Evolutionary conservation across 1,140 invertebrate genomes (phyloP).

Genomic region (Periplaneta americana): DNA sequence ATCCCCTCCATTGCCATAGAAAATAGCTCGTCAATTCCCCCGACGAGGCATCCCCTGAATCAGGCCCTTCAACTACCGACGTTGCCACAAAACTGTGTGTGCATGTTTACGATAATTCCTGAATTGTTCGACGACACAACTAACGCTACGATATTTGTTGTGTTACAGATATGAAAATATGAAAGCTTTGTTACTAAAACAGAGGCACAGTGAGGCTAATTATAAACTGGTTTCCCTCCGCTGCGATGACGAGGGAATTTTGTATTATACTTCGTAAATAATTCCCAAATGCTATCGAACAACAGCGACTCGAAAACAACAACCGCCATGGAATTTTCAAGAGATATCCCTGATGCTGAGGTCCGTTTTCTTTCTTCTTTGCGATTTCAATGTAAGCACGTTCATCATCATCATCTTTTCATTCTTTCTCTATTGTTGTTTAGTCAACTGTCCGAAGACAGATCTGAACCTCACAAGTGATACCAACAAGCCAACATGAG

Average conservation of each 20-base stretch:
- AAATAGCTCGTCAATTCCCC: neutral
- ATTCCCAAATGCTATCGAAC: neutral
- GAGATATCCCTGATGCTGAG: too few species aligned
- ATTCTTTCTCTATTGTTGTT: too few species aligned
- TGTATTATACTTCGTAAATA: neutral
- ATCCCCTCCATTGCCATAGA: neutral
- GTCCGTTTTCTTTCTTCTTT: too few species aligned
- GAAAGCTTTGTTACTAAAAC: neutral
- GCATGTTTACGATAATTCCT: neutral
- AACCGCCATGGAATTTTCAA: too few species aligned
- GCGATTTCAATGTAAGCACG: too few species aligned
- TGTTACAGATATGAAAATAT: neutral
- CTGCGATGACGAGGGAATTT: neutral
- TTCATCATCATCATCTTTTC: too few species aligned
- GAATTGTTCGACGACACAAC: neutral
- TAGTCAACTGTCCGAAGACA: too few species aligned
- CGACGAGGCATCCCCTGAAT: neutral
- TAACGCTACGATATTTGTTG: neutral
- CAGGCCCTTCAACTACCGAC: neutral
- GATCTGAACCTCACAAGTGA: too few species aligned
- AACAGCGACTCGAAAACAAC: too few species aligned
- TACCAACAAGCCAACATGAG: too few species aligned
- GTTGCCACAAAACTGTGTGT: neutral
- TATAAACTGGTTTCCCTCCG: neutral
- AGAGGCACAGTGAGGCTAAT: neutral